These are phyloP conservation scores for Luidia sarsii DNA, from an alignment of 53 echinoderm and acorn worm genomes.

Conservation along the genomic window DNA sequence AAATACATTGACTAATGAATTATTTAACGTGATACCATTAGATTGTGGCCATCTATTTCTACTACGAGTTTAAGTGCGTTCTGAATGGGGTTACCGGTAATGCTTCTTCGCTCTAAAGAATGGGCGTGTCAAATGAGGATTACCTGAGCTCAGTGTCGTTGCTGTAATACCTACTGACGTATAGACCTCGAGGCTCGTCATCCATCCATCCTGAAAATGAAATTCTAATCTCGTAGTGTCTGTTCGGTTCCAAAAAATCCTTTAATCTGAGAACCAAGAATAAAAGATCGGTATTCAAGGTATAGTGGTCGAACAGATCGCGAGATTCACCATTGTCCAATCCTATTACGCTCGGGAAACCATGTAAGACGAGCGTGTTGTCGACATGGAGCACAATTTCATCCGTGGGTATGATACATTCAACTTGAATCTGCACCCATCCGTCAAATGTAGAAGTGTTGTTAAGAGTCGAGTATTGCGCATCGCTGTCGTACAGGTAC, in stretches of 20 bases:
- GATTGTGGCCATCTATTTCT: background rate
- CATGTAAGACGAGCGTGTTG: slow-evolving; percentile 1
- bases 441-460: slow-evolving; percentile 50
- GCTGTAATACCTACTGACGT: slow-evolving; percentile 72
- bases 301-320: background rate
- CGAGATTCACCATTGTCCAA: background rate
- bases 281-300: background rate
- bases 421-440: slow-evolving; percentile 33
- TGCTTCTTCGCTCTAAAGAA: slow-evolving; percentile 66
- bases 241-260: slow-evolving; percentile 32
- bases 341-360: slow-evolving; percentile 6
- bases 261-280: slow-evolving; percentile 70
- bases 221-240: slow-evolving; percentile 70
- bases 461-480: background rate
- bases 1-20: background rate
- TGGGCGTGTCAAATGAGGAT: slow-evolving; percentile 14
- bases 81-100: too few relatives aligned
- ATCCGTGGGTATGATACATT: slow-evolving; percentile 17
- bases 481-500: slow-evolving; percentile 38
- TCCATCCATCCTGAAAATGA: slow-evolving; percentile 70
- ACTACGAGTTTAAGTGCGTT: background rate
- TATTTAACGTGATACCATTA: background rate
- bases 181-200: slow-evolving; percentile 78
- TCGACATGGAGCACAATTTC: slow-evolving; percentile 27
- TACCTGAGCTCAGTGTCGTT: background rate